Conservation (phyloP, 2,113 vertebrate species). For the Hippolais icterina region DNA sequence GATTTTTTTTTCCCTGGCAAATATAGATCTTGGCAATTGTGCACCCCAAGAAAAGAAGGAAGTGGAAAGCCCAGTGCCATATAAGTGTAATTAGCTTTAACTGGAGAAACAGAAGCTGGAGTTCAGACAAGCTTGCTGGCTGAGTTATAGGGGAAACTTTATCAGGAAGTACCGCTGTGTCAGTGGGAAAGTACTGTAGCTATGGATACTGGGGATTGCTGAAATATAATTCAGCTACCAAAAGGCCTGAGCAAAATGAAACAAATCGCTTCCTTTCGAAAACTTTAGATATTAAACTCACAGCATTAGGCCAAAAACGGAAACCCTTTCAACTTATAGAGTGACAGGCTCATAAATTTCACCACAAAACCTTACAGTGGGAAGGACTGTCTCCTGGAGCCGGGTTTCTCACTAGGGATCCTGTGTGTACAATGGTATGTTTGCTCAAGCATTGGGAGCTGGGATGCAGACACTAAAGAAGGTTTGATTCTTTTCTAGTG, state of each 20-base stretch:
- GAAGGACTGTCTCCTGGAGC: constrained; percentile 9
- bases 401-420: constrained; percentile 27
- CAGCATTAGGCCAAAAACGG: background rate
- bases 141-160: constrained; percentile 39
- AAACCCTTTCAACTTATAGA: constrained; percentile 55
- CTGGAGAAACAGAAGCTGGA: constrained; percentile 46
- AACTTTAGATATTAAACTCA: constrained; percentile 56
- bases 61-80: background rate
- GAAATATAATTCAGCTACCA: constrained; percentile 59
- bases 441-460: constrained; percentile 32
- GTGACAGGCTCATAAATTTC: constrained; percentile 63
- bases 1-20: background rate
- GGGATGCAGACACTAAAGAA: constrained; percentile 8
- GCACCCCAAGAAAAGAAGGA: constrained; percentile 16
- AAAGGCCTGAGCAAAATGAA: constrained; percentile 54
- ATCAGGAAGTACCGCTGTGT: constrained; percentile 37
- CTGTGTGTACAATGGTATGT: constrained; percentile 44
- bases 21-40: constrained; percentile 33
- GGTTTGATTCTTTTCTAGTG: constrained; percentile 10
- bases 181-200: constrained; percentile 58
- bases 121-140: constrained; percentile 38
- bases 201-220: constrained; percentile 64
- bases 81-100: constrained; percentile 33
- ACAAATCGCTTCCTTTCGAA: constrained; percentile 63
- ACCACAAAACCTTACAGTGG: constrained; percentile 27